Conservation (phyloP, 1,140 invertebrate genomes). For the Euglossa dilemma region DNA sequence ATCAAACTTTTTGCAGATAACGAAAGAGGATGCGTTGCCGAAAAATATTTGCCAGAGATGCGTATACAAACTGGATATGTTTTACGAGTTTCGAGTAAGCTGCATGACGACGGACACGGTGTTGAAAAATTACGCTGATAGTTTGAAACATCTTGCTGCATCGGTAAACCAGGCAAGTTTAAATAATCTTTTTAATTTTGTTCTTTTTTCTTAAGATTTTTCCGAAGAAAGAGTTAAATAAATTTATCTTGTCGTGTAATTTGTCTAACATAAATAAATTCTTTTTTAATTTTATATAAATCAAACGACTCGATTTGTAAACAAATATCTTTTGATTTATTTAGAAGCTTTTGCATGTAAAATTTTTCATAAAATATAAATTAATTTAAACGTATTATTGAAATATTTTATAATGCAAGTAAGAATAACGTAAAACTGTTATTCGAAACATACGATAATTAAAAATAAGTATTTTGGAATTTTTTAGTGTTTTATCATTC, state of each 20-base stretch:
- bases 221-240: not conserved
- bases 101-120: conserved; percentile 86
- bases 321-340: too few species aligned
- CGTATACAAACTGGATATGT: conserved; percentile 85
- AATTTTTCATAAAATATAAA: too few species aligned
- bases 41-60: conserved; percentile 88
- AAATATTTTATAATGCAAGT: not conserved
- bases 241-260: not conserved
- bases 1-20: conserved; percentile 82
- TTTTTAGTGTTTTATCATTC: too few species aligned
- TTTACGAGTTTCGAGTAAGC: conserved; percentile 86
- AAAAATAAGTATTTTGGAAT: too few species aligned
- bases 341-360: not conserved
- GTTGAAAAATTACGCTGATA: conserved; percentile 86
- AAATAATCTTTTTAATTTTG: not conserved
- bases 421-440: too few species aligned
- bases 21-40: conserved; percentile 87
- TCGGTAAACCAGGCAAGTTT: conserved; percentile 85
- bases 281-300: not conserved
- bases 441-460: too few species aligned
- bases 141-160: conserved; percentile 85
- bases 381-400: not conserved
- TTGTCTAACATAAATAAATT: not conserved
- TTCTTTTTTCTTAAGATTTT: not conserved
- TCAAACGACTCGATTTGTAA: too few species aligned